phyloP scores from a whole-genome alignment of 2,113 vertebrate species.

The Galemys pyrenaicus region DNA sequence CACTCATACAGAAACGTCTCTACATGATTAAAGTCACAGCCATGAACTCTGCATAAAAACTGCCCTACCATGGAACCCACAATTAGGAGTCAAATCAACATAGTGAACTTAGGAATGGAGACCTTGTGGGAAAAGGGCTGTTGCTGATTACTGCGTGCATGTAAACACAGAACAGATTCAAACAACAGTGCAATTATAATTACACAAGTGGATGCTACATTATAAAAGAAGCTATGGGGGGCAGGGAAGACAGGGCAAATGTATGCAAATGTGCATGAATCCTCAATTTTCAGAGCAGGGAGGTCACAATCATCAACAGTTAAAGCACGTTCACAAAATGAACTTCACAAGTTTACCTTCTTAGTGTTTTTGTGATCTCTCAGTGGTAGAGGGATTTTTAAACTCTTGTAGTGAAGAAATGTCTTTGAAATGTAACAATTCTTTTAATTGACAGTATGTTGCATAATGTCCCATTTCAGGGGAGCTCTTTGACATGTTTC shows the following conservation, averaged over 20 bases:
- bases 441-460: not conserved
- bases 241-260: not conserved
- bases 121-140: not conserved
- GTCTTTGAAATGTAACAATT: constrained; percentile 7
- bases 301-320: not conserved
- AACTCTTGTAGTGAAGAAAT: not conserved
- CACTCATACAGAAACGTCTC: not conserved
- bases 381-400: not conserved
- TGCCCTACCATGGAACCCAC: not conserved
- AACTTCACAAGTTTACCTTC: not conserved
- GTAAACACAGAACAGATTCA: not conserved
- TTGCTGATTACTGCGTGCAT: not conserved
- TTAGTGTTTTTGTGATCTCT: not conserved
- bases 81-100: not conserved
- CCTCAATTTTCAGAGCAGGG: not conserved
- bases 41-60: not conserved
- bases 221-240: not conserved
- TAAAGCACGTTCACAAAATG: not conserved
- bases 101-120: not conserved
- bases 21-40: not conserved
- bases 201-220: not conserved
- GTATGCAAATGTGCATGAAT: not conserved
- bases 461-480: not conserved
- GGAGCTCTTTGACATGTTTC: not conserved
- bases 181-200: not conserved